phyloP scores from a whole-genome alignment of 1,140 invertebrate species.

The Zeugodacus cucurbitae region DNA sequence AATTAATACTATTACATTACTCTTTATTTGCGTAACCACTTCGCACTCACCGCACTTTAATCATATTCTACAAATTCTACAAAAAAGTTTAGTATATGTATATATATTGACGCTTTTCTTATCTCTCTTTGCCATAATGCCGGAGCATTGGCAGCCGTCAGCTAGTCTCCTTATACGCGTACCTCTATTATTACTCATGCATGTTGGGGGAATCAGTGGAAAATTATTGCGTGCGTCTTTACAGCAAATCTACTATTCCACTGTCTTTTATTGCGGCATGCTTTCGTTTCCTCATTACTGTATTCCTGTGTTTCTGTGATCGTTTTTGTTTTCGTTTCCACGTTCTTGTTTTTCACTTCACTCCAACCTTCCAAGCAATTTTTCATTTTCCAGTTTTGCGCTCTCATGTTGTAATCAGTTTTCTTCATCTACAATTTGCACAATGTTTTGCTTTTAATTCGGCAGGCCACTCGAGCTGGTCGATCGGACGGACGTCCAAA shows the following conservation, averaged over 20 bases:
- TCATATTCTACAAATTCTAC: neutral
- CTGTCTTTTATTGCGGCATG: neutral
- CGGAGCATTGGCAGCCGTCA: neutral
- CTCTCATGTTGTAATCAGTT: constrained; percentile 21
- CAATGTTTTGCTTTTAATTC: constrained; percentile 23
- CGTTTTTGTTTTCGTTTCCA: constrained; percentile 8
- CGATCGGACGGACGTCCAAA: no score
- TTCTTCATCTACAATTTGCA: constrained; percentile 30
- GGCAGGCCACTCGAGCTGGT: neutral
- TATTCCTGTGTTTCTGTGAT: neutral
- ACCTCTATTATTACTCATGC: no score
- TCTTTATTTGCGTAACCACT: neutral
- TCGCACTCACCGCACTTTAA: neutral
- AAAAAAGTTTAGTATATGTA: no score
- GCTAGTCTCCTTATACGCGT: neutral
- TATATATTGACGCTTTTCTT: neutral
- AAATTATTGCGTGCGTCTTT: neutral
- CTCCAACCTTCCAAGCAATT: neutral
- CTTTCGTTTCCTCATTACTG: neutral
- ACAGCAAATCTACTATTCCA: neutral
- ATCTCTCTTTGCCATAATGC: neutral
- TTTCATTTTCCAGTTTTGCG: constrained; percentile 11
- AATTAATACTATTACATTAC: neutral
- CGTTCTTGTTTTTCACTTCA: neutral
- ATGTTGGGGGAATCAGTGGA: neutral